A percentile compares a stretch with the other conserved stretches of the same genome.
Conservation (phyloP, 2,888 invertebrate species). For the Timandra comae region DNA sequence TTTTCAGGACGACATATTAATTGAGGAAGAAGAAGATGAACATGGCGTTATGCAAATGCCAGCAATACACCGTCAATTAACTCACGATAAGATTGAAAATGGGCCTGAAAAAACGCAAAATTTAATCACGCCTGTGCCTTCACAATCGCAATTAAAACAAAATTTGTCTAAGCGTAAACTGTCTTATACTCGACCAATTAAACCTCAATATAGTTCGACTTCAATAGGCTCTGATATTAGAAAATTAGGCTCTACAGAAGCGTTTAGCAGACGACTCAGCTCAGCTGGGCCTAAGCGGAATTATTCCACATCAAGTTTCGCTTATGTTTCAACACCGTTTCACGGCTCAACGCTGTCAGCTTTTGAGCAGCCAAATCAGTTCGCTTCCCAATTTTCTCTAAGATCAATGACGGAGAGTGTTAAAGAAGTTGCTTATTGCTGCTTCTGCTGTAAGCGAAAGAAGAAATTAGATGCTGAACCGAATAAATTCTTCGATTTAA, state of each 20-base stretch:
- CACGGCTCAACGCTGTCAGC: conserved; percentile 89
- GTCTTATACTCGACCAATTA: conserved; percentile 50
- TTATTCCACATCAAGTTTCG: conserved; percentile 87
- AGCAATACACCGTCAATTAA: too few species aligned
- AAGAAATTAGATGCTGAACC: conserved; percentile 42
- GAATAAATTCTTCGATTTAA: conserved; percentile 84
- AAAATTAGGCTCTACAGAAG: conserved; percentile 56
- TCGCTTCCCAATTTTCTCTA: conserved; percentile 86
- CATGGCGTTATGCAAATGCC: conserved; percentile 18
- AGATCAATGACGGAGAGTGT: conserved; percentile 80
- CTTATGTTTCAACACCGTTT: conserved; percentile 89
- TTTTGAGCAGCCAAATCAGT: conserved; percentile 84
- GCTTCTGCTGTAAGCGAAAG: conserved; percentile 60
- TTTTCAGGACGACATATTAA: conserved; percentile 63
- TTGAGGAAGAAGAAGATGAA: conserved; percentile 59
- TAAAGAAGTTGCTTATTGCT: conserved; percentile 61
- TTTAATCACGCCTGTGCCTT: conserved; percentile 26
- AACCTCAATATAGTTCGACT: conserved; percentile 74
- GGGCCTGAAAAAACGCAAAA: conserved; percentile 31
- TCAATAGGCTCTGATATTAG: conserved; percentile 76
- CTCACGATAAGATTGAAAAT: conserved; percentile 25
- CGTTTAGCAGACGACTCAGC: conserved; percentile 49
- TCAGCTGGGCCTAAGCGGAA: conserved; percentile 76
- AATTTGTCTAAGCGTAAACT: conserved; percentile 57
- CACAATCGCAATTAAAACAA: conserved; percentile 40